phyloP scores from a whole-genome alignment of 2,888 invertebrate genomes.

The Coleophora flavipennella region DNA sequence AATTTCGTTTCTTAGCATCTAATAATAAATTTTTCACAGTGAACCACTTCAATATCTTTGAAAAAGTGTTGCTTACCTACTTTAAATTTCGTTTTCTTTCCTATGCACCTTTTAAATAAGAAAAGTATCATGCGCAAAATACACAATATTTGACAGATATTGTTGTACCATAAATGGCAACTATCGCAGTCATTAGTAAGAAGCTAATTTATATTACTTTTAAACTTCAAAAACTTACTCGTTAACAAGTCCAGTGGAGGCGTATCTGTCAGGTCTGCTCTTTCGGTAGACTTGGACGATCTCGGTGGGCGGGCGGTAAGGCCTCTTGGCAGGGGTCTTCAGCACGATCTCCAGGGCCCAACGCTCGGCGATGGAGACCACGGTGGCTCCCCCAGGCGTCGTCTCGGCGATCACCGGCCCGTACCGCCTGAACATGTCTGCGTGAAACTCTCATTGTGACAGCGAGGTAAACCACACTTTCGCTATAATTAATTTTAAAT shows the following conservation, averaged over 20 bases:
- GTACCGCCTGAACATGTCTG: slow-evolving; percentile 81
- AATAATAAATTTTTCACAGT: no score
- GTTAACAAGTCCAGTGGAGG: slow-evolving; percentile 86
- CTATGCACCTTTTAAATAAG: no score
- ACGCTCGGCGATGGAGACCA: slow-evolving; percentile 81
- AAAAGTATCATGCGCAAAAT: no score
- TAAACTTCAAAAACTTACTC: slow-evolving; percentile 75
- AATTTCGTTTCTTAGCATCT: no score
- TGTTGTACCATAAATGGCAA: no score
- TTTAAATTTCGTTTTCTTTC: no score
- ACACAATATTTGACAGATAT: no score
- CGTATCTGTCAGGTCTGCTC: slow-evolving; percentile 83
- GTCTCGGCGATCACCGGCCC: slow-evolving; percentile 85
- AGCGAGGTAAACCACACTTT: slow-evolving; percentile 23
- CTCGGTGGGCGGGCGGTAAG: slow-evolving; percentile 87
- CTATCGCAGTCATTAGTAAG: no score
- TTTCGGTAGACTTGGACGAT: slow-evolving; percentile 83
- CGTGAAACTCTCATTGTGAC: slow-evolving; percentile 53
- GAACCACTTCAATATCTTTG: no score
- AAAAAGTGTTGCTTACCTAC: no score
- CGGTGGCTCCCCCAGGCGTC: slow-evolving; percentile 79
- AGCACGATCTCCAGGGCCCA: slow-evolving; percentile 83
- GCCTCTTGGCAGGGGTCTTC: slow-evolving; percentile 80
- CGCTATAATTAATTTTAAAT: no score
- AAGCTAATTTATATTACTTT: no score